Conservation (phyloP, 1,140 invertebrate species). For the Proctacanthus coquilletti region DNA sequence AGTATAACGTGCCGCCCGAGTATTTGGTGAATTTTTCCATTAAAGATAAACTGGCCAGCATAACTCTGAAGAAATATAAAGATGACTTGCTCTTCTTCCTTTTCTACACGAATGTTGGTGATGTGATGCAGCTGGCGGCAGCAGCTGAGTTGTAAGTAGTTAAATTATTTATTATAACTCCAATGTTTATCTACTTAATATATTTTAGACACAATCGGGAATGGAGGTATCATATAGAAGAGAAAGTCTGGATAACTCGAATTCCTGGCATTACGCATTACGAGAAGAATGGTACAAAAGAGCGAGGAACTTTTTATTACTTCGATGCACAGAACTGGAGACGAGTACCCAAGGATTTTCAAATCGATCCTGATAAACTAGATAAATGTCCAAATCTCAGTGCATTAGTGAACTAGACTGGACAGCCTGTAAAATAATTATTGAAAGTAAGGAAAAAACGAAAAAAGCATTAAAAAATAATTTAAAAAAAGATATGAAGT, state of each 20-base stretch:
- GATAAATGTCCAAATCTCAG: conserved; percentile 42
- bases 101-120: conserved; percentile 97
- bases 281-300: conserved; percentile 89
- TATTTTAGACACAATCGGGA: conserved; percentile 82
- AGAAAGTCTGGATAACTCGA: conserved; percentile 97
- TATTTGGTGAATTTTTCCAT: conserved; percentile 91
- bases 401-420: conserved; percentile 29
- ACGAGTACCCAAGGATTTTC: conserved; percentile 91
- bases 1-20: conserved; percentile 96
- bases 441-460: not conserved
- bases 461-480: not conserved
- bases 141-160: conserved; percentile 89
- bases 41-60: conserved; percentile 84
- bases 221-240: conserved; percentile 98
- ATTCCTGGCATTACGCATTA: conserved; percentile 74
- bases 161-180: not conserved
- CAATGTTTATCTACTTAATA: not conserved
- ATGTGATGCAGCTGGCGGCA: conserved; percentile 91
- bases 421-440: conserved; percentile 29
- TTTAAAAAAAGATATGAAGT: not conserved
- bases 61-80: conserved; percentile 92
- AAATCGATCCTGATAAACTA: conserved; percentile 93
- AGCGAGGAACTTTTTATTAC: conserved; percentile 96
- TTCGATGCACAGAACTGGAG: conserved; percentile 96
- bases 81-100: conserved; percentile 98